phyloP scores from a whole-genome alignment of 2,113 vertebrate genomes.

The Centropus unirufus region DNA sequence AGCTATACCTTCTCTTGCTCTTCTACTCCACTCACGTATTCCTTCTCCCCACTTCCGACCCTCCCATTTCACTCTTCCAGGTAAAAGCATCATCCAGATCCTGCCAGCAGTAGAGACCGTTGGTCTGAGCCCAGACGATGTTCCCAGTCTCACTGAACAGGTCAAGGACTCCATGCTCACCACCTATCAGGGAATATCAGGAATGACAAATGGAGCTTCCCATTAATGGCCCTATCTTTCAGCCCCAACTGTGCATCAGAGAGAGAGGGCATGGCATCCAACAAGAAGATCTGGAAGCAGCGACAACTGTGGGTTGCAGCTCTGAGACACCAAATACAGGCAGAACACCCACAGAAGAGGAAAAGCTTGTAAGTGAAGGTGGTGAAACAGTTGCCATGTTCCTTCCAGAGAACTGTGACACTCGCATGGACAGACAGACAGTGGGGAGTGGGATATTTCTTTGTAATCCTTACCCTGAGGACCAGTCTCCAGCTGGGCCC shows the following conservation, averaged over 20 bases:
- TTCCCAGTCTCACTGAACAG: not conserved
- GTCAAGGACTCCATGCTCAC: constrained; percentile 38
- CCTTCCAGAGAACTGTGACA: not conserved
- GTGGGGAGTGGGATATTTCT: not conserved
- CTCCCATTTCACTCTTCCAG: not conserved
- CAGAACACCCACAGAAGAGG: not conserved
- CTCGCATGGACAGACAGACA: not conserved
- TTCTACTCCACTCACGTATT: not conserved
- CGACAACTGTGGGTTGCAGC: not conserved
- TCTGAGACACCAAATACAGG: not conserved
- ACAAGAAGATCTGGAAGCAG: not conserved
- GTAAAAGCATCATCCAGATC: constrained; percentile 25
- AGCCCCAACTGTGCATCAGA: not conserved
- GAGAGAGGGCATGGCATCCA: not conserved
- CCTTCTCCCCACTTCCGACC: not conserved
- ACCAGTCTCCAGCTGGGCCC: not conserved
- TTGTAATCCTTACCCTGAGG: not conserved
- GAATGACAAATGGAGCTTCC: not conserved
- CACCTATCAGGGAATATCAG: not conserved
- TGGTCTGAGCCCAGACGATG: not conserved
- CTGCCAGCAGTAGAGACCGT: constrained; percentile 22
- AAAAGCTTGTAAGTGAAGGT: not conserved
- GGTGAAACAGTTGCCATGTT: not conserved
- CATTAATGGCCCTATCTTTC: not conserved
- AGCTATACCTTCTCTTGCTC: not conserved